A percentile compares a stretch with the other conserved stretches of the same genome.
phyloP scores from a whole-genome alignment of 2,113 vertebrate species.

The Alectura lathami region DNA sequence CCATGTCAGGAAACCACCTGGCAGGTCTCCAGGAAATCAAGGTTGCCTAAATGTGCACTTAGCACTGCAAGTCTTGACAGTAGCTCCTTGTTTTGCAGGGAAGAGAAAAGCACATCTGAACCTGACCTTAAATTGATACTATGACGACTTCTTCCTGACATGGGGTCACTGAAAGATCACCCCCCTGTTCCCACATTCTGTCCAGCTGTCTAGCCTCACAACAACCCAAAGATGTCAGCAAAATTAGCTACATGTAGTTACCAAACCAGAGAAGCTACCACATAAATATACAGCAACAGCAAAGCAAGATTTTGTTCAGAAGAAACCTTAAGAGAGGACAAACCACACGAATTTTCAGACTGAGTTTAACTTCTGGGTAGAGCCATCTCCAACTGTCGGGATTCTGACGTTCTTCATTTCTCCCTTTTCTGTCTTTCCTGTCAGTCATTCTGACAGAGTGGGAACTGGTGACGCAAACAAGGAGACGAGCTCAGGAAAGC shows the following conservation, averaged over 20 bases:
- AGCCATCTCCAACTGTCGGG: neutral
- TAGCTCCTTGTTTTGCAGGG: neutral
- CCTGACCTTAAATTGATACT: neutral
- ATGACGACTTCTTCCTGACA: neutral
- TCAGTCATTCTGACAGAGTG: constrained; percentile 48
- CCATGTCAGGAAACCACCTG: neutral
- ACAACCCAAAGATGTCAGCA: neutral
- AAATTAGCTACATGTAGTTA: neutral
- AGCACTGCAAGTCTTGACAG: neutral
- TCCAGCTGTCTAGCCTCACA: neutral
- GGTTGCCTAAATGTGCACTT: neutral
- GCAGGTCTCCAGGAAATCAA: neutral
- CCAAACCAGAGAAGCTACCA: neutral
- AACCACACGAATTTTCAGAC: neutral
- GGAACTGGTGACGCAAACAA: constrained; percentile 29
- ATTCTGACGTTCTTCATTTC: neutral
- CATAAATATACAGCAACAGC: neutral
- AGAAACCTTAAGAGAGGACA: neutral
- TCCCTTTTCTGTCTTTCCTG: neutral
- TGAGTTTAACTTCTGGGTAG: neutral
- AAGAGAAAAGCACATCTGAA: neutral
- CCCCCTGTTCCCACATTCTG: neutral
- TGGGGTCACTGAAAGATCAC: neutral
- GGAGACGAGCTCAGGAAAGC: constrained; percentile 11
- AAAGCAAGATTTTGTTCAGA: neutral